Base-by-base conservation (phyloP, 2,113 vertebrate genomes). In the Phrynocephalus versicolor region DNA sequence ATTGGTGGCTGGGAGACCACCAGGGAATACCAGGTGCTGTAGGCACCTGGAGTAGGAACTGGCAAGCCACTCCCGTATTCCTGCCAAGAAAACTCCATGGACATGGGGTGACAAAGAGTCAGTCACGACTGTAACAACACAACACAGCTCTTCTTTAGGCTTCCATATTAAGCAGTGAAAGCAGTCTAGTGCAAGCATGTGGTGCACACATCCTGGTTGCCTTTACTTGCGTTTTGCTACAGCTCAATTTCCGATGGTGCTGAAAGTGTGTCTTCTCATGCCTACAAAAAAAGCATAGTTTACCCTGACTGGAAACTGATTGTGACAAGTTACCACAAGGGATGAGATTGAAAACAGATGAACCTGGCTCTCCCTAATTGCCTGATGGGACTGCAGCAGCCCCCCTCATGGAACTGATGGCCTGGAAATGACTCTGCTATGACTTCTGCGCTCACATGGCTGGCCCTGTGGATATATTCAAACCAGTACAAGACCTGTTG, bases 261-360 rank as follows among this genome's bases (percentile, higher is more conserved):
- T 80, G 51, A 67, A 35, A 33, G 21, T 70, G 90, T 9, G 87
- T 87, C 90, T 91, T 82, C 92, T 85, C 2, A 1, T 64, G 55
- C 72, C 87, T 85, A 81, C 7, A 1, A 21, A 78, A n/a, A 90
- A 93, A 88, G 91, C 91, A 90, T 91, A 91, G 82, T 90, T 91
- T 93, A 89, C 83, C 80, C 93, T 67, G 85, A 88, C 82, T 85
- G 91, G 89, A 93, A 94, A 92, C 91, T 87, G 90, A 88, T 93
- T 92, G 91, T 92, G 93, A 94, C 92, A 93, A n/a, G 93, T 93
- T 95, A 92, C 93, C 7, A 76, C 80, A 0, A 93, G 89, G 89
- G 90, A 37, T 4, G 5, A 91, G 89, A 94, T 95, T 92, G 87
- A 88, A 94, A 95, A 85, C 94, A 95, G 92, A 95, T 95, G 93